phyloP scores from a whole-genome alignment of 2,888 invertebrate species.

The Sialis fuliginosa region DNA sequence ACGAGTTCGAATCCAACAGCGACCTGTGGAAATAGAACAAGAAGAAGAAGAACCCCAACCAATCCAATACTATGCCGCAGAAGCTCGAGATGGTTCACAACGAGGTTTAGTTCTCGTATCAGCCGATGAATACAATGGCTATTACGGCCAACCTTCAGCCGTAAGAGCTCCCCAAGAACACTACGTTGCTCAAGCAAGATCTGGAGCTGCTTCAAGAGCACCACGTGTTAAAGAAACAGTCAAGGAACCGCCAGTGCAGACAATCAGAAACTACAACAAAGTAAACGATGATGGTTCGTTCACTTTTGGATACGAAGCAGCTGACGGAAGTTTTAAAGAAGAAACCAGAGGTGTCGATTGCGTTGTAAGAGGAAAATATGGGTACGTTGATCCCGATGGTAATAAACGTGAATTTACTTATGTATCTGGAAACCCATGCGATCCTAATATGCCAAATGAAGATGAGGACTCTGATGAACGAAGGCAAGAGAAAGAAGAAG shows the following conservation, averaged over 20 bases:
- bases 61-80: conserved; percentile 23
- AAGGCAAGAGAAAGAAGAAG: conserved; percentile 33
- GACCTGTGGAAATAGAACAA: conserved; percentile 26
- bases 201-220: conserved; percentile 2
- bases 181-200: conserved; percentile 17
- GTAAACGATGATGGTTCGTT: conserved; percentile 70
- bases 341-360: conserved; percentile 74
- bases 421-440: conserved; percentile 72
- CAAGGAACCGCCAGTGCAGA: conserved; percentile 61
- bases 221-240: conserved; percentile 33
- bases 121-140: conserved; percentile 27
- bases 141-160: conserved; percentile 25
- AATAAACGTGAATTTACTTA: conserved; percentile 75
- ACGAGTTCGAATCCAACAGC: conserved; percentile 30
- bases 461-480: conserved; percentile 41
- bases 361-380: conserved; percentile 73
- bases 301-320: conserved; percentile 71
- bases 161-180: conserved; percentile 18
- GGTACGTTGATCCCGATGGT: conserved; percentile 73
- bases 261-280: conserved; percentile 68
- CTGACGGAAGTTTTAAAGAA: conserved; percentile 73
- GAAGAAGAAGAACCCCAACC: conserved; percentile 23
- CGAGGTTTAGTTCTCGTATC: conserved; percentile 23
- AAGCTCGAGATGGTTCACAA: conserved; percentile 21
- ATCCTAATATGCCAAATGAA: conserved; percentile 56